A percentile compares a stretch with the other conserved stretches of the same genome.
phyloP scores from a whole-genome alignment of 2,888 invertebrate species.

The Myopa tessellatipennis region DNA sequence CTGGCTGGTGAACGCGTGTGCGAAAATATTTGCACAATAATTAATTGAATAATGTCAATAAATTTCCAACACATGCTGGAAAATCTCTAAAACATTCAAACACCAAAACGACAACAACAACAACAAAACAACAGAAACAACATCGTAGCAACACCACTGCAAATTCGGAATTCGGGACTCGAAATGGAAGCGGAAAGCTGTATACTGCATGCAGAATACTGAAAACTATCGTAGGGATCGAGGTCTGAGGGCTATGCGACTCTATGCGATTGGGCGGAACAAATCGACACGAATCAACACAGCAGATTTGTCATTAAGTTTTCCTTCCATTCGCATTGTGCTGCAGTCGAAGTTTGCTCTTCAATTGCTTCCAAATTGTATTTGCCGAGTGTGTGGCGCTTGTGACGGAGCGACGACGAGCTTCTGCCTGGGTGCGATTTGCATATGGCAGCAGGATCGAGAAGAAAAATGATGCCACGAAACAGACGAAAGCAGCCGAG shows the following conservation, averaged over 20 bases:
- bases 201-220: background rate
- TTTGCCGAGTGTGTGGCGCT: slow-evolving; percentile 55
- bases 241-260: background rate
- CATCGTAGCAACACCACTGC: slow-evolving; percentile 6
- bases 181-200: background rate
- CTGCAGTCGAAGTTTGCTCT: slow-evolving; percentile 63
- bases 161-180: slow-evolving; percentile 15
- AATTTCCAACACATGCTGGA: slow-evolving; percentile 61
- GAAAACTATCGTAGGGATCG: background rate
- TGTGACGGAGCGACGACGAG: background rate
- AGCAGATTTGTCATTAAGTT: slow-evolving; percentile 56
- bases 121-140: background rate
- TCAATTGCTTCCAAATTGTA: slow-evolving; percentile 62
- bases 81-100: slow-evolving; percentile 25
- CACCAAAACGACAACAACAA: background rate
- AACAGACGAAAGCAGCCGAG: slow-evolving; percentile 5
- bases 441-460: slow-evolving; percentile 1
- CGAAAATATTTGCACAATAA: slow-evolving; percentile 64
- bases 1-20: slow-evolving; percentile 34
- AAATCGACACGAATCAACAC: slow-evolving; percentile 66
- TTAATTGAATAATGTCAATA: slow-evolving; percentile 67
- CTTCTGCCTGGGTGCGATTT: slow-evolving; percentile 21
- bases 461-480: slow-evolving; percentile 12
- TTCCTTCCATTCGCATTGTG: slow-evolving; percentile 52
- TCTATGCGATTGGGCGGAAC: slow-evolving; percentile 61